These are phyloP conservation scores for Clepsis dumicolana DNA, from an alignment of 2,888 invertebrate species.

Conservation along the genomic window DNA sequence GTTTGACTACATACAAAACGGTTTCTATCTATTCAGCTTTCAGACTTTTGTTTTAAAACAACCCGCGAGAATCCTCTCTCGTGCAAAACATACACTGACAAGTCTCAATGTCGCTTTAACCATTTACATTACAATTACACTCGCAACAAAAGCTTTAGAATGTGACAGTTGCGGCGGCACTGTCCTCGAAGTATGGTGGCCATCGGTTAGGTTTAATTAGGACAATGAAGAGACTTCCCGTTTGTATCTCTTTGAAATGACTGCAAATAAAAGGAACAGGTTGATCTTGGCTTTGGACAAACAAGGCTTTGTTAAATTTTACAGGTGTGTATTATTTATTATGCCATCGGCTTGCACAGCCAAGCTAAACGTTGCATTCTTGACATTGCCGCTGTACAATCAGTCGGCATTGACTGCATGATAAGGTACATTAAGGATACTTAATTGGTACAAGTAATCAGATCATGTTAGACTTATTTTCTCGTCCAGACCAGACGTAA, in stretches of 20 bases:
- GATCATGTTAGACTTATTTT: too few species aligned
- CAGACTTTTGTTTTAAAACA: conserved; percentile 19
- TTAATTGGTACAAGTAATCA: too few species aligned
- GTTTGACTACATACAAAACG: conserved; percentile 11
- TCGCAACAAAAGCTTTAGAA: conserved; percentile 30
- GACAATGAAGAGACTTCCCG: conserved; percentile 12
- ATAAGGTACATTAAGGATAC: too few species aligned
- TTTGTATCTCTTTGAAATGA: background rate
- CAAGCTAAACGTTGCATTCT: too few species aligned
- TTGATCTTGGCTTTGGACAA: background rate
- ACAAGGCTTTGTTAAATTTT: background rate
- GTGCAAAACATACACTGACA: conserved; percentile 21
- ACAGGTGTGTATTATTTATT: too few species aligned
- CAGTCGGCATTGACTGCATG: too few species aligned
- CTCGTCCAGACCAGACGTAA: too few species aligned
- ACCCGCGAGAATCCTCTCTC: conserved; percentile 10
- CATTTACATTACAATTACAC: conserved; percentile 42
- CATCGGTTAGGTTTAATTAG: conserved; percentile 19
- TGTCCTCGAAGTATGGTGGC: conserved; percentile 37
- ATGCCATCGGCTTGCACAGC: too few species aligned
- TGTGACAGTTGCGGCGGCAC: conserved; percentile 31
- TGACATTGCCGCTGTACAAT: too few species aligned
- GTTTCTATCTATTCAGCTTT: background rate
- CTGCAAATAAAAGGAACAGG: background rate
- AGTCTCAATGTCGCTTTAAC: conserved; percentile 33